A percentile compares a stretch with the other conserved stretches of the same genome.
Conservation (phyloP, 2,888 invertebrate species). For the Cantharis rufa region DNA sequence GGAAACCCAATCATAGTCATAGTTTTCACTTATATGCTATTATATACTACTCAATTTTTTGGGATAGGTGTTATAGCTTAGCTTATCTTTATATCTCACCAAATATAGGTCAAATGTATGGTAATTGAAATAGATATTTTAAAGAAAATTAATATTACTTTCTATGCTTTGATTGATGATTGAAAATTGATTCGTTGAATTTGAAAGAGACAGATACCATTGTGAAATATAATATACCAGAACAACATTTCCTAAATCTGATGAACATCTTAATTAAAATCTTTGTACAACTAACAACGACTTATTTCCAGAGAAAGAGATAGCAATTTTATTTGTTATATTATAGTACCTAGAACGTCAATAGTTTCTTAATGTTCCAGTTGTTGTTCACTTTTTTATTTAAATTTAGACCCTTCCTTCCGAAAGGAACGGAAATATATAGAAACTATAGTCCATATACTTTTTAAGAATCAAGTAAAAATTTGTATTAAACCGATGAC, state of each 20-base stretch:
- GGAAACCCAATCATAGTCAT: background rate
- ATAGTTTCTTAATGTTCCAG: background rate
- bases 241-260: background rate
- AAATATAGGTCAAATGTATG: background rate
- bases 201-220: background rate
- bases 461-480: too few relatives aligned
- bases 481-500: too few relatives aligned
- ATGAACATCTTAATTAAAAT: background rate
- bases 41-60: too few relatives aligned
- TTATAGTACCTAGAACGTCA: too few relatives aligned
- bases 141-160: background rate
- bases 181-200: background rate
- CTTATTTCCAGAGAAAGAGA: background rate
- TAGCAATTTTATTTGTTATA: background rate
- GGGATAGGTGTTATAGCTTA: too few relatives aligned
- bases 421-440: background rate
- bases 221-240: background rate
- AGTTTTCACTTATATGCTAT: too few relatives aligned
- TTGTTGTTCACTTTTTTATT: background rate
- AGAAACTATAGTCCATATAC: too few relatives aligned
- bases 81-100: background rate
- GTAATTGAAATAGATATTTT: background rate
- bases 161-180: background rate
- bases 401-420: background rate
- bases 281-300: background rate